Evolutionary conservation across 2,888 invertebrate species (phyloP), one percentile per base, ranked within the genome.

Genomic region (Morpho helenor): DNA sequence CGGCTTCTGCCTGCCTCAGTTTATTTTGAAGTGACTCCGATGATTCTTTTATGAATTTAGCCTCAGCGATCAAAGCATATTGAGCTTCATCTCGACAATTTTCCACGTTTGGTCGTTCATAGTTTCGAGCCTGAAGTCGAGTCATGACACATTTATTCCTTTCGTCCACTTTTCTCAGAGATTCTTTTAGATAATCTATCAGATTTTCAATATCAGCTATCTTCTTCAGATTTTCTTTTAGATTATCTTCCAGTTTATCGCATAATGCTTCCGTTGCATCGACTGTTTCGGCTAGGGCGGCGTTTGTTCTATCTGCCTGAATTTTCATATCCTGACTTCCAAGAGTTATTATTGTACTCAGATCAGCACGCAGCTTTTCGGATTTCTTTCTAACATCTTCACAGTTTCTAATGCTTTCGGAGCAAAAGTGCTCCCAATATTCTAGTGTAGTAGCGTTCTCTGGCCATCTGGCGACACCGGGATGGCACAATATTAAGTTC

Each of bases 81-180:
- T 97, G 97, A 0, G 95, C 93, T 23, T 92, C 92, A 80, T 98
- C 98, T 54, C 96, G 91, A 73, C 97, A 97, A 72, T 95, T 95
- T 76, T 98, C 98, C 1, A 96, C 95, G 59, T 95, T 93, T 0
- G 95, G 95, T 7, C 98, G 91, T 55, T 86, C 87, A 53, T 91
- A 89, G 57, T 94, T 92, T 60, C 97, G 92, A 70, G 93, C 93
- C 70, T 95, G 93, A 61, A 98, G 90, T 51, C 97, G 92, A 0
- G 97, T 96, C 83, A 97, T 97, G 0, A 95, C 95, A 48, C 96
- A 93, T 79, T 97, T 98, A 89, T 95, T 93, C 3, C 94, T 93
- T 41, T 93, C 91, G 71, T 96, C 94, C 66, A 96, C 92, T 70
- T 94, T 93, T 57, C 94, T 90, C 8, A 96, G 90, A 0, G 94